Percentiles rank a stretch among this genome's conserved stretches.
These are phyloP conservation scores for Puntigrus tetrazona DNA, from an alignment of 2,113 vertebrate species.

Conservation along the genomic window DNA sequence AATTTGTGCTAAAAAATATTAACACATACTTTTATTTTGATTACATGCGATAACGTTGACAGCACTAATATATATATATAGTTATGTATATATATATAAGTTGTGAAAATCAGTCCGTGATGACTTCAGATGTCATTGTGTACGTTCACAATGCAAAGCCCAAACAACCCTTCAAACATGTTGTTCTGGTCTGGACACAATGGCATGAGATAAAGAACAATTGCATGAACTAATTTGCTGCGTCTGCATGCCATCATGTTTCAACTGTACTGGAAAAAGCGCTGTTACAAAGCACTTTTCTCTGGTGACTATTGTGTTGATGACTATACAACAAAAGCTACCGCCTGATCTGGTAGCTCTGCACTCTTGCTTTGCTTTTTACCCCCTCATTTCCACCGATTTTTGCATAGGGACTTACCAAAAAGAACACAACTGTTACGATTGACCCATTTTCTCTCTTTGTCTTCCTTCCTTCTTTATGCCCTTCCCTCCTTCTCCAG, in stretches of 20 bases:
- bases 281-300: constrained; percentile 25
- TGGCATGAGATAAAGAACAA: not conserved
- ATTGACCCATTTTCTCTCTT: constrained; percentile 87
- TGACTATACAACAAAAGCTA: not conserved
- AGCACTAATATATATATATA: too few species aligned
- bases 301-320: constrained; percentile 11
- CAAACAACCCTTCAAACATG: not conserved
- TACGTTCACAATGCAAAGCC: not conserved
- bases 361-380: not conserved
- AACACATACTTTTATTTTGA: too few species aligned
- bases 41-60: too few species aligned
- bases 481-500: constrained; percentile 81
- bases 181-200: constrained; percentile 18
- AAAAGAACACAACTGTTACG: constrained; percentile 74
- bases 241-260: constrained; percentile 36
- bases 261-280: constrained; percentile 32
- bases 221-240: constrained; percentile 19
- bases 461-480: constrained; percentile 87
- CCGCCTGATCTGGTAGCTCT: not conserved
- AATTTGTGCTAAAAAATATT: too few species aligned
- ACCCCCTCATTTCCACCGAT: not conserved
- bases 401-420: constrained; percentile 58
- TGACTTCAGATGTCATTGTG: not conserved
- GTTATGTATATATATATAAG: too few species aligned
- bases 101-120: not conserved